Evolutionary conservation across 1,140 invertebrate genomes (phyloP).

Genomic region (Heterodera schachtii): DNA sequence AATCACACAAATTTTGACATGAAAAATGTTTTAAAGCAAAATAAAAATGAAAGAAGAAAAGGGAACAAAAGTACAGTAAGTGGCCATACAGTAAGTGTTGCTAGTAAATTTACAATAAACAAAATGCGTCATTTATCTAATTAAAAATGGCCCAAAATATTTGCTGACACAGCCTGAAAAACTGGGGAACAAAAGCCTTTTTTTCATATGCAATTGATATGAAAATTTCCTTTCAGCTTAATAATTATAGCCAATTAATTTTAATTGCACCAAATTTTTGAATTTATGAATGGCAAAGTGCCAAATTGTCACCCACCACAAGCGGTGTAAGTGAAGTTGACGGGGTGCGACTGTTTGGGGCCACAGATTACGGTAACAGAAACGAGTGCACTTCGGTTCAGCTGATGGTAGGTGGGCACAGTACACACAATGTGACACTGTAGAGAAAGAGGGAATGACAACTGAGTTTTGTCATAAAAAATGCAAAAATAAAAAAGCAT

Average conservation of each 20-base stretch:
- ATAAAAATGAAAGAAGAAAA: too few species aligned
- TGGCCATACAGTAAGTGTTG: too few species aligned
- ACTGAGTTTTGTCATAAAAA: too few species aligned
- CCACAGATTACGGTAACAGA: slow-evolving; percentile 78
- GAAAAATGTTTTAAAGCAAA: too few species aligned
- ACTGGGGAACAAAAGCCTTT: slow-evolving; percentile 5
- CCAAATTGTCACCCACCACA: slow-evolving; percentile 39
- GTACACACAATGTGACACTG: slow-evolving; percentile 90
- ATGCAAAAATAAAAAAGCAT: too few species aligned
- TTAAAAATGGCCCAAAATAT: slow-evolving; percentile 20
- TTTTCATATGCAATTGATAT: slow-evolving; percentile 7
- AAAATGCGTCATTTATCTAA: slow-evolving; percentile 25
- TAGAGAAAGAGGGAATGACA: too few species aligned
- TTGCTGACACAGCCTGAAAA: slow-evolving; percentile 19
- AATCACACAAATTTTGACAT: too few species aligned
- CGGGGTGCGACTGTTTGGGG: slow-evolving; percentile 83
- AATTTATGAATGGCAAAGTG: slow-evolving; percentile 2
- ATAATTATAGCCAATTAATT: too few species aligned
- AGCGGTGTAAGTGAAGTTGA: slow-evolving; percentile 78
- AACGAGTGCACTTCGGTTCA: slow-evolving; percentile 74
- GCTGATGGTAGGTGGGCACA: slow-evolving; percentile 78
- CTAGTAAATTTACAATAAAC: background rate
- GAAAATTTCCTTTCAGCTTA: background rate
- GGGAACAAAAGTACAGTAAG: too few species aligned
- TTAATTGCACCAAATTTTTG: too few species aligned